These are phyloP conservation scores for Tonatia bakeri DNA, from an alignment of 2,113 vertebrate species.

Conservation along the genomic window DNA sequence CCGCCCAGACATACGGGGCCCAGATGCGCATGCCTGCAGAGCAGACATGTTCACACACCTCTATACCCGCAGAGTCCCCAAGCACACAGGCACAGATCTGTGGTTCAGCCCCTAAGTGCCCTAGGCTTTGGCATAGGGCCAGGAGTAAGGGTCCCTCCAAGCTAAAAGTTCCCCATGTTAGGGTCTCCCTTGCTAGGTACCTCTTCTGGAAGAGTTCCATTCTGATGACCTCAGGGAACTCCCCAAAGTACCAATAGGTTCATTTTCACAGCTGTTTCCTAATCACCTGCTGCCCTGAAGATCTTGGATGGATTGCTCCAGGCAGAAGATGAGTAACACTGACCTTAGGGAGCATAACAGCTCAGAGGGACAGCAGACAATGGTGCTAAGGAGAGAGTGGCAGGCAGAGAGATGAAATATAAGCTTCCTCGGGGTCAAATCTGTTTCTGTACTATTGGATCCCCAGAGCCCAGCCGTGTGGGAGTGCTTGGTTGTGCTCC, in stretches of 20 bases:
- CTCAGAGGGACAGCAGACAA: not conserved
- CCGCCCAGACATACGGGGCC: not conserved
- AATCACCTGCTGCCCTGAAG: not conserved
- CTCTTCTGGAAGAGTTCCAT: not conserved
- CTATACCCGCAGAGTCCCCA: not conserved
- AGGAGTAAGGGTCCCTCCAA: not conserved
- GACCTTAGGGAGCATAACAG: not conserved
- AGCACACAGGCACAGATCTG: no score
- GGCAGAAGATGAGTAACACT: not conserved
- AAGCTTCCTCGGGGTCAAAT: not conserved
- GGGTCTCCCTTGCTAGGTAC: not conserved
- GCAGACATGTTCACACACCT: accelerated
- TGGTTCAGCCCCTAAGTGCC: not conserved
- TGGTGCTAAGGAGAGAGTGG: not conserved
- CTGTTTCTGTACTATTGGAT: not conserved
- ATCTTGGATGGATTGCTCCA: not conserved
- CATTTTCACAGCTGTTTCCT: not conserved
- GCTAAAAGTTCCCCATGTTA: not conserved
- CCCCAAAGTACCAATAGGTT: not conserved
- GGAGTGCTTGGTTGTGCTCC: not conserved
- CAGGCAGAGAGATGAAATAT: not conserved
- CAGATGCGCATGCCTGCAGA: accelerated
- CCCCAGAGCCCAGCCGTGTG: not conserved
- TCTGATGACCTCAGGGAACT: not conserved
- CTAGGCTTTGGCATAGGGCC: not conserved